Evolutionary conservation across 2,888 invertebrate genomes (phyloP), one percentile per base, ranked within the genome.

Genomic region (Hipparchia sbordonii): DNA sequence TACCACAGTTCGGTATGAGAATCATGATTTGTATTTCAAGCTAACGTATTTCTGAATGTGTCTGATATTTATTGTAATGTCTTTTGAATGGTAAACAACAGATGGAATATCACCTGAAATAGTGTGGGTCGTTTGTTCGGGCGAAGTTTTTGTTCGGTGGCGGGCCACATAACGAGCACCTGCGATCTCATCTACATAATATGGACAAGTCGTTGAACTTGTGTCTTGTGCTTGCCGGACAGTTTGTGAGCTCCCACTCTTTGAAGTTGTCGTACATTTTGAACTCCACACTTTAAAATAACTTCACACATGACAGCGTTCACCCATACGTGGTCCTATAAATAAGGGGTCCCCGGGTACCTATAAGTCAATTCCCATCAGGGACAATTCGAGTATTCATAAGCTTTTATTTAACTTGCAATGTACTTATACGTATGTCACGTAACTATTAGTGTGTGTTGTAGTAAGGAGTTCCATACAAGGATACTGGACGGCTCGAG

Each of bases 141-240:
- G 76, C 77, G 81, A 91, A 91, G 88, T 93, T 92, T 92, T 91
- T 91, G 90, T 89, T 88, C 87, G 84, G 88, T 82, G 83, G 87
- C 74, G 77, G 81, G 86, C 82, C 85, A 86, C 90, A 92, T 92
- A 92, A 93, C 91, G 86, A 81, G 83, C 92, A 93, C 92, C 92
- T 93, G 93, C 85, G 87, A 74, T 86, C 87, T 89, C 86, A 92
- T 93, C 90, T 92, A 89, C 92, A 93, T 93, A 93, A 93, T 93
- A 91, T 91, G 89, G 89, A 88, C 90, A 88, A 89, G 91, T 88
- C 89, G 85, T 85, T 88, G 86, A 89, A 90, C 89, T 86, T 82
- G 23, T 69, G 67, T 72, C 89, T 86, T 82, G 23, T 69, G 67
- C 73, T 73, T 75, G 81, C 86, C 83, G 89, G 89, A 88, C 88